A percentile compares a stretch with the other conserved stretches of the same genome.
Conservation (phyloP, 2,888 invertebrate species). For the Apodemia duryi region DNA sequence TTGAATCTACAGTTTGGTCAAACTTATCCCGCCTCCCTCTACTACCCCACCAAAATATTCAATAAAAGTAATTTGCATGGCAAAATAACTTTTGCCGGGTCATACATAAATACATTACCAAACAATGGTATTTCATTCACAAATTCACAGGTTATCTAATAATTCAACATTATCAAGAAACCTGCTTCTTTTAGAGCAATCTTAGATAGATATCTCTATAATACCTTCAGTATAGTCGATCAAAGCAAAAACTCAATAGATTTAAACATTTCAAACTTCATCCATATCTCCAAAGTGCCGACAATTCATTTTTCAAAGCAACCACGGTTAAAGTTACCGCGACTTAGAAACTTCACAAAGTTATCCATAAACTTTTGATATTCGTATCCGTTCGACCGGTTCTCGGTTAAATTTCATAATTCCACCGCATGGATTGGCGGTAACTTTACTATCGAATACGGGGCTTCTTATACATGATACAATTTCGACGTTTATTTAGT, state of each 20-base stretch:
- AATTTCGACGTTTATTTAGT: neutral
- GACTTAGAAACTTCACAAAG: slow-evolving; percentile 53
- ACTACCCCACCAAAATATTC: too few species aligned
- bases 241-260: slow-evolving; percentile 14
- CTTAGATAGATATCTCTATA: neutral
- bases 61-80: too few species aligned
- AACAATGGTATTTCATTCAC: neutral
- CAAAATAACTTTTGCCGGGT: too few species aligned
- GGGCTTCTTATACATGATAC: neutral
- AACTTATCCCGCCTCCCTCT: too few species aligned
- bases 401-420: slow-evolving; percentile 56
- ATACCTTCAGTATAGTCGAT: slow-evolving; percentile 4
- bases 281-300: slow-evolving; percentile 70
- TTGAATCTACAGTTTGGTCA: too few species aligned
- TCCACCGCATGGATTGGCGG: slow-evolving; percentile 42
- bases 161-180: neutral
- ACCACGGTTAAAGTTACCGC: slow-evolving; percentile 51
- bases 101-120: too few species aligned
- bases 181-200: neutral
- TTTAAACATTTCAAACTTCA: slow-evolving; percentile 44
- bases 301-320: slow-evolving; percentile 76
- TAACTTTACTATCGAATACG: slow-evolving; percentile 22
- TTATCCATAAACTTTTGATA: slow-evolving; percentile 60
- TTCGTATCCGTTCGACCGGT: slow-evolving; percentile 59
- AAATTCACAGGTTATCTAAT: neutral